Evolutionary conservation across 2,113 vertebrate genomes (phyloP).

Genomic region (Rousettus leschenaultii): DNA sequence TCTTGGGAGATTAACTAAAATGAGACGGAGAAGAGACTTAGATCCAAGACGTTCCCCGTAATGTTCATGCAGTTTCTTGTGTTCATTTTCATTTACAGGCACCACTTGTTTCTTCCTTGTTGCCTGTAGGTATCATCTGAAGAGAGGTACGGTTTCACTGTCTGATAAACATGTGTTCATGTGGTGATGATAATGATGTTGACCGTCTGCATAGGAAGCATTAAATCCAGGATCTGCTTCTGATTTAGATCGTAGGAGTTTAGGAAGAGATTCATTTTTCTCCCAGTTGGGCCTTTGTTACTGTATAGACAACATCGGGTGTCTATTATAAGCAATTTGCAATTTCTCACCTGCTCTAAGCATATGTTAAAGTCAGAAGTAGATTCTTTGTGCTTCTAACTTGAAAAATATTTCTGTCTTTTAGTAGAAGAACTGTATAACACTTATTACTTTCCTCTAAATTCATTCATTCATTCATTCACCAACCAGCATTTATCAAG

Average conservation of each 20-base stretch:
- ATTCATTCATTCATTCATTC: not conserved
- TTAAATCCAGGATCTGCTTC: not conserved
- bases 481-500: not conserved
- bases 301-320: not conserved
- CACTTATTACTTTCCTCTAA: not conserved
- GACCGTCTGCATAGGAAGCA: not conserved
- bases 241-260: not conserved
- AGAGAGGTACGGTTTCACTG: not conserved
- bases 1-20: not conserved
- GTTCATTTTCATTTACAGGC: not conserved
- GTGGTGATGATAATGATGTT: not conserved
- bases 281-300: not conserved
- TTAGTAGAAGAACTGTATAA: not conserved
- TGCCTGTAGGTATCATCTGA: not conserved
- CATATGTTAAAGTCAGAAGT: slow-evolving; percentile 28
- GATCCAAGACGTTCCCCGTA: not conserved
- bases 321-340: not conserved
- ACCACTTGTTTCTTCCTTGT: not conserved
- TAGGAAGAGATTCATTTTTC: not conserved
- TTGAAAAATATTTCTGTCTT: slow-evolving; percentile 1
- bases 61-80: not conserved
- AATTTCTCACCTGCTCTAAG: slow-evolving; percentile 29
- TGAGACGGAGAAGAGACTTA: not conserved
- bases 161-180: not conserved
- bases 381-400: not conserved